Conservation (phyloP, 2,113 vertebrate genomes). For the Aegithalos caudatus region DNA sequence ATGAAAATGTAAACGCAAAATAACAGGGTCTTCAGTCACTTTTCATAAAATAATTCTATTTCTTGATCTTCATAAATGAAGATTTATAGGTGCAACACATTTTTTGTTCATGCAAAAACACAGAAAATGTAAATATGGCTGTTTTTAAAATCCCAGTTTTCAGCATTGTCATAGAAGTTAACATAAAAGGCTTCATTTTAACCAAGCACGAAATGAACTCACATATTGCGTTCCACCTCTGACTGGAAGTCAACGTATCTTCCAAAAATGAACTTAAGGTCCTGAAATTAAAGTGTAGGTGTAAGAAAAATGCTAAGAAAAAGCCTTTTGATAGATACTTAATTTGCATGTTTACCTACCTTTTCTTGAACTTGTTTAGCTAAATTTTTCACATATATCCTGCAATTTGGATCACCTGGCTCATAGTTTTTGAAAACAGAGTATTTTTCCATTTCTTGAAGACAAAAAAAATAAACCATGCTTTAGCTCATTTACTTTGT, state of each 20-base stretch:
- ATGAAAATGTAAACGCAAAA: background rate
- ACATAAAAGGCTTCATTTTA: background rate
- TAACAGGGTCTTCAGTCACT: background rate
- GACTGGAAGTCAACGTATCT: slow-evolving; percentile 89
- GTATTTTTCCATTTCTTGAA: slow-evolving; percentile 90
- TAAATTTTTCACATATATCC: slow-evolving; percentile 97
- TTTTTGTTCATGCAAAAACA: background rate
- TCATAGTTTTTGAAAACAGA: slow-evolving; percentile 96
- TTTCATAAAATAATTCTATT: background rate
- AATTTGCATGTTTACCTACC: slow-evolving; percentile 66
- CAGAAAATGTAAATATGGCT: background rate
- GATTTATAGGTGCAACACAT: background rate
- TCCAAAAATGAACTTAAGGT: slow-evolving; percentile 96
- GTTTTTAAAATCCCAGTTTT: background rate
- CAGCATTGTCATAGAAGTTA: background rate
- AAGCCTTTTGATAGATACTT: background rate
- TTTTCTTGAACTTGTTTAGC: slow-evolving; percentile 95
- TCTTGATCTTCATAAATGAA: background rate
- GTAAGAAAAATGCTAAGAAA: background rate
- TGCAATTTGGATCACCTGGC: slow-evolving; percentile 92
- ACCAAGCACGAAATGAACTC: slow-evolving; percentile 52
- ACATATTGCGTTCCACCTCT: slow-evolving; percentile 93
- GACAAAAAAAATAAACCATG: background rate
- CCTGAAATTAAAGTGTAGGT: slow-evolving; percentile 73
- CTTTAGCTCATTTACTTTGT: background rate